Conservation (phyloP, 2,888 invertebrate genomes). For the Drosophila pseudotakahashii region DNA sequence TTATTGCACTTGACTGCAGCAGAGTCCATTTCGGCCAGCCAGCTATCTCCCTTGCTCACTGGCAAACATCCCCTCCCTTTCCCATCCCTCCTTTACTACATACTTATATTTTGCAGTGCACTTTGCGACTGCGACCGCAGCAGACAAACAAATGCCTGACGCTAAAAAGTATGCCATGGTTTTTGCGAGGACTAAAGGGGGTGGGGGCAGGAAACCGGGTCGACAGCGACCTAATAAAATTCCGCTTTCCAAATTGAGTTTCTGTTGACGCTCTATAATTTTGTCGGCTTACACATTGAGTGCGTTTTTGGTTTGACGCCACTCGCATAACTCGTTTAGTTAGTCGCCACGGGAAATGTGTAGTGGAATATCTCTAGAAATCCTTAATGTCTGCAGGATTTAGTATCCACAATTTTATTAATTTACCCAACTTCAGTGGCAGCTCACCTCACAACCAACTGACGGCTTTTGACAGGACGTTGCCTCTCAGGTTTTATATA, state of each 20-base stretch:
- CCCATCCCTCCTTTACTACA: not conserved
- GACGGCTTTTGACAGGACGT: conserved; percentile 23
- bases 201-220: not conserved
- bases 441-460: conserved; percentile 14
- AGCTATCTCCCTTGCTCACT: conserved; percentile 6
- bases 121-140: conserved; percentile 54
- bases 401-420: not conserved
- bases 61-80: conserved; percentile 1
- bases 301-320: conserved; percentile 15
- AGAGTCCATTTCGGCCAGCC: conserved; percentile 55
- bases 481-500: conserved; percentile 13
- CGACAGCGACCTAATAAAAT: conserved; percentile 41
- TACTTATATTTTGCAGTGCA: conserved; percentile 43
- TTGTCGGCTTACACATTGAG: conserved; percentile 18
- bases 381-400: not conserved
- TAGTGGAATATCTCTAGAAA: not conserved
- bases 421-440: not conserved
- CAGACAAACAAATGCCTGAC: conserved; percentile 44
- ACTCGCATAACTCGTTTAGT: conserved; percentile 15
- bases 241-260: conserved; percentile 39
- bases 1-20: conserved; percentile 75
- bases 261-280: conserved; percentile 40
- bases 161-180: conserved; percentile 51
- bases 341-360: not conserved
- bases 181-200: conserved; percentile 3